Evolutionary conservation across 2,888 invertebrate species (phyloP), one percentile per base, ranked within the genome.

Genomic region (Cepaea hortensis): DNA sequence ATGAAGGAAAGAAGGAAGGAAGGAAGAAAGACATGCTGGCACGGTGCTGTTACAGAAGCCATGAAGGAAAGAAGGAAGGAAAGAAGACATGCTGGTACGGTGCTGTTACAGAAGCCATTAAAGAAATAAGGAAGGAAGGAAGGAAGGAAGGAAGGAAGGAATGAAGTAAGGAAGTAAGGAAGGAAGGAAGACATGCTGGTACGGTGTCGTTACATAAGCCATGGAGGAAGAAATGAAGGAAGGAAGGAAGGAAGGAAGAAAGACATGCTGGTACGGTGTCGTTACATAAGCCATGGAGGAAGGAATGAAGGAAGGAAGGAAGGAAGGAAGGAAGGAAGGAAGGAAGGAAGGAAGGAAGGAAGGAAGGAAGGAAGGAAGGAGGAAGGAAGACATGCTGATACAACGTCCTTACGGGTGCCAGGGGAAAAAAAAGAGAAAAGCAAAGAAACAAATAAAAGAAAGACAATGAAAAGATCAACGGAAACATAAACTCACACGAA

Each of bases 261-360:
- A 35, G 73, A n/a, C 15, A 35, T 9, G 73, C 15, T 18, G 73
- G 46, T 18, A 73, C 11, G 73, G 9, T 18, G 73, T 9, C 1
- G 18, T 9, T 9, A 18, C 9, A 18, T 3, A 68, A 68, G 68
- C 11, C 5, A 68, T 7, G 68, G 3, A 68, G 68, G 68, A 23
- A n/a, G 3, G 61, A 79, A 55, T 7, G 80, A 79, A 55, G 50
- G 76, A 48, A 48, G 79, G 61, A 79, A 50, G 48, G 50, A 61
- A 48, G 61, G 61, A 55, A 50, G 50, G 79, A n/a, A 55, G 79
- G 61, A 79, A 61, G 61, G 79, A 79, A 79, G 55, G 61, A 50
- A n/a, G 48, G 61, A 61, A 79, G 48, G 55, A 79, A 18, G 79
- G 48, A 55, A 15, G 3, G 48, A 23, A 15, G 61, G 55, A 61